Conservation (phyloP, 2,113 vertebrate species). For the Eonycteris spelaea region DNA sequence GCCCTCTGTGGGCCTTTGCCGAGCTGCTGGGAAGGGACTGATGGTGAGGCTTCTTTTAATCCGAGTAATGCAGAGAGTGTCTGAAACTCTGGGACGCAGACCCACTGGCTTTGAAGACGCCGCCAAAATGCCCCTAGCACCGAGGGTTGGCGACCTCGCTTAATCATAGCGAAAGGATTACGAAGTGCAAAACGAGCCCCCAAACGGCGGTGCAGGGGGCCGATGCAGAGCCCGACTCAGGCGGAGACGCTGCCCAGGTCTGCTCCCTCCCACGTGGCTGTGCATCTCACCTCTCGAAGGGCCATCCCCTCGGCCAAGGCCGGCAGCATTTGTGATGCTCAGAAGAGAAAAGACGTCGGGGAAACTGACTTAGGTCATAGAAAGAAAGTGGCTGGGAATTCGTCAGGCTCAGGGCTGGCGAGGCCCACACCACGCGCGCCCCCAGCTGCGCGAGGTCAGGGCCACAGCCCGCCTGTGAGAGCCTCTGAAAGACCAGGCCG, state of each 20-base stretch:
- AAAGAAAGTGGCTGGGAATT: constrained; percentile 12
- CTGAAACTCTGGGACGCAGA: constrained; percentile 49
- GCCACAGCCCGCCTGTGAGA: background rate
- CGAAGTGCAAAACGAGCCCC: background rate
- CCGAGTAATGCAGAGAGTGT: background rate
- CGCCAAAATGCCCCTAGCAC: constrained; percentile 6
- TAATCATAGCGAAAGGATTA: background rate
- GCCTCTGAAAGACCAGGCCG: background rate
- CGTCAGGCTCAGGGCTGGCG: background rate
- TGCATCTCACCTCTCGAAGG: fast-evolving
- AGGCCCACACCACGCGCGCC: background rate
- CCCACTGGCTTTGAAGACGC: background rate
- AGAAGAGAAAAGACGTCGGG: background rate
- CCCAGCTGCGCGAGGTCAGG: background rate
- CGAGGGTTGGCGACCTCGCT: background rate
- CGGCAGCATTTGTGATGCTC: background rate
- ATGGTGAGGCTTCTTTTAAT: background rate
- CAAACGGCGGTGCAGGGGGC: background rate
- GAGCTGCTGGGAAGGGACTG: background rate
- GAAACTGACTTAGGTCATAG: background rate
- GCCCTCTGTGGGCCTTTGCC: background rate
- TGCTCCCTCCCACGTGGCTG: fast-evolving
- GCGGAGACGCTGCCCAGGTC: background rate
- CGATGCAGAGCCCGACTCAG: background rate
- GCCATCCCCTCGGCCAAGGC: background rate